Percentiles rank a stretch among this genome's conserved stretches.
phyloP scores from a whole-genome alignment of 2,113 vertebrate species.

The Elachura formosa region DNA sequence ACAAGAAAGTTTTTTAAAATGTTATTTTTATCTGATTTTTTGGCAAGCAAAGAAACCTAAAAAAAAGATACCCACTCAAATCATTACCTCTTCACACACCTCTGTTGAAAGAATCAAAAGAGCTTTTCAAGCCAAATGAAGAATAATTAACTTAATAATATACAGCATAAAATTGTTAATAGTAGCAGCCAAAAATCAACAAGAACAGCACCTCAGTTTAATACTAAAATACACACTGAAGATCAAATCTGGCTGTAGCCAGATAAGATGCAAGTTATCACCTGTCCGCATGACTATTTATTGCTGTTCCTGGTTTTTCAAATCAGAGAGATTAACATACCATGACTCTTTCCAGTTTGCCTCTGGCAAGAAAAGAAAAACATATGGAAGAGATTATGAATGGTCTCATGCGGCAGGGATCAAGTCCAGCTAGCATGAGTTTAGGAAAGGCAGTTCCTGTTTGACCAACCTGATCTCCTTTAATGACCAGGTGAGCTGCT shows the following conservation, averaged over 20 bases:
- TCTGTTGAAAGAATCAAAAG: neutral
- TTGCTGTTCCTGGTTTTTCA: neutral
- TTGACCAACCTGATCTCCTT: neutral
- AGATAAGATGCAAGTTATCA: neutral
- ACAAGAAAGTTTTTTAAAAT: accelerated
- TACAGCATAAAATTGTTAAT: neutral
- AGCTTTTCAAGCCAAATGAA: neutral
- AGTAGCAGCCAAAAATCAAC: neutral
- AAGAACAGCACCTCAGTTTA: neutral
- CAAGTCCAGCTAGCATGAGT: neutral
- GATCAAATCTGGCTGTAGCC: neutral
- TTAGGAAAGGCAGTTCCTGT: neutral
- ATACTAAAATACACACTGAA: neutral
- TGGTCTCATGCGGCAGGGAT: neutral
- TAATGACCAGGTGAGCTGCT: neutral
- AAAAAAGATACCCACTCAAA: neutral
- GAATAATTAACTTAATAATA: neutral
- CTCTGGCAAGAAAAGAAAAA: constrained; percentile 1
- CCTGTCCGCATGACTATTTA: neutral
- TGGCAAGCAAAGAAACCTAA: neutral
- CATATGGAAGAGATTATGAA: neutral
- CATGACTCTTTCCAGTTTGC: neutral
- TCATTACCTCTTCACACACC: neutral
- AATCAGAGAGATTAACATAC: neutral
- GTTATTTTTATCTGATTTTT: neutral